Conservation (phyloP, 2,113 vertebrate genomes). For the Marcusenius ussheri region DNA sequence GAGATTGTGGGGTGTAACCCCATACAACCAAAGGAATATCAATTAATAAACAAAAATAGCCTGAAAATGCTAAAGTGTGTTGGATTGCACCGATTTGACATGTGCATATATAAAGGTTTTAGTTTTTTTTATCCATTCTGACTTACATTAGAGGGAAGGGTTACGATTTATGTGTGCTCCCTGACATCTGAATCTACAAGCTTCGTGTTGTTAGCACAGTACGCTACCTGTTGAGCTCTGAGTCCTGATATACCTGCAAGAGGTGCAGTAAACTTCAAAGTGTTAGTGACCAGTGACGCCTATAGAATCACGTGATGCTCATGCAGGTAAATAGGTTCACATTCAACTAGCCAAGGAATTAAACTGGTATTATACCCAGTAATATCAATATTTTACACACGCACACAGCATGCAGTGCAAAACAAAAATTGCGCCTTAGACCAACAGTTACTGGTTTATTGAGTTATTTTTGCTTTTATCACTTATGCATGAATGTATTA, state of each 20-base stretch:
- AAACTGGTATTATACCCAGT: slow-evolving; percentile 12
- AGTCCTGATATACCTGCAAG: background rate
- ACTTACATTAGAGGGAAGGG: background rate
- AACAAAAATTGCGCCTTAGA: background rate
- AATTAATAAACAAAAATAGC: background rate
- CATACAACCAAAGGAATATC: background rate
- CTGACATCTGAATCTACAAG: background rate
- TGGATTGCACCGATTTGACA: background rate
- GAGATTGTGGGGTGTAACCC: background rate
- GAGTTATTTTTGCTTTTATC: background rate
- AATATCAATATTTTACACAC: background rate
- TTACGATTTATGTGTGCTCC: background rate
- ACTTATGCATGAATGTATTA: background rate
- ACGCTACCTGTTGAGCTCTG: background rate
- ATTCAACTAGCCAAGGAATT: slow-evolving; percentile 29
- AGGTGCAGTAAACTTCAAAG: background rate
- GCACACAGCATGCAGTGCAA: background rate
- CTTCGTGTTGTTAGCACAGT: background rate
- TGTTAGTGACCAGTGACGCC: background rate
- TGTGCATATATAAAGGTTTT: background rate
- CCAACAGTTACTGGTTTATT: background rate
- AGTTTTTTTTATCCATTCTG: background rate
- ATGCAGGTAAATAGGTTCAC: slow-evolving; percentile 26
- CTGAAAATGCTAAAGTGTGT: background rate
- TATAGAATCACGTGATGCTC: slow-evolving; percentile 8